Evolutionary conservation across 2,113 vertebrate genomes (phyloP).

Genomic region (Brachyhypopomus occidentalis): DNA sequence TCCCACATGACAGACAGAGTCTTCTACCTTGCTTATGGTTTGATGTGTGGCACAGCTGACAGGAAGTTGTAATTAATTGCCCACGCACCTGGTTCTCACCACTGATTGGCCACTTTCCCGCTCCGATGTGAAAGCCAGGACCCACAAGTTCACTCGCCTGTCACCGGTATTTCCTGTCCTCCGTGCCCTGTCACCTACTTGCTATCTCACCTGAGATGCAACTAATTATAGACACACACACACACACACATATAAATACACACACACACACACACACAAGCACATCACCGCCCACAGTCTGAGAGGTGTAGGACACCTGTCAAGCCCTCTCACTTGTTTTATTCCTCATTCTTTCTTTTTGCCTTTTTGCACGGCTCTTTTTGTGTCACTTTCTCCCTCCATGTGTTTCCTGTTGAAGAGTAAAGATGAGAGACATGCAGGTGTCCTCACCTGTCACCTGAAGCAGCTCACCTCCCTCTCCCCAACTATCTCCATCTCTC

Average conservation of each 20-base stretch:
- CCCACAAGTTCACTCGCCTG: conserved; percentile 41
- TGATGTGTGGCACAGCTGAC: conserved; percentile 49
- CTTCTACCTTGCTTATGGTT: conserved; percentile 17
- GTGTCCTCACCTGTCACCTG: conserved; percentile 9
- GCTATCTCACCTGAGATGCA: conserved; percentile 48
- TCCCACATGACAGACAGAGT: conserved; percentile 42
- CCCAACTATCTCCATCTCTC: not conserved
- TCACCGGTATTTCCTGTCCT: conserved; percentile 48
- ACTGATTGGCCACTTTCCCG: conserved; percentile 43
- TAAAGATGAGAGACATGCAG: conserved; percentile 35
- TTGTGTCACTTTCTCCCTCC: conserved; percentile 22
- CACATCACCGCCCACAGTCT: not conserved
- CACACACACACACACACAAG: not conserved
- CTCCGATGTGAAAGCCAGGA: conserved; percentile 26
- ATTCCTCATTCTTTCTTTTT: conserved; percentile 3
- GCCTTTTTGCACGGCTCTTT: conserved; percentile 18
- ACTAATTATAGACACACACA: conserved; percentile 51
- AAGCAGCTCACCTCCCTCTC: not conserved
- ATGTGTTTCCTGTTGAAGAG: conserved; percentile 21
- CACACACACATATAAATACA: conserved; percentile 27
- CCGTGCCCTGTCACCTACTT: conserved; percentile 50
- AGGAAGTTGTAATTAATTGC: conserved; percentile 56
- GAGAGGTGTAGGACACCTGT: conserved; percentile 41
- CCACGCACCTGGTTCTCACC: conserved; percentile 42
- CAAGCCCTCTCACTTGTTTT: conserved; percentile 12